These are phyloP conservation scores for Falco cherrug DNA, from an alignment of 2,797 vertebrate species.

Conservation along the genomic window DNA sequence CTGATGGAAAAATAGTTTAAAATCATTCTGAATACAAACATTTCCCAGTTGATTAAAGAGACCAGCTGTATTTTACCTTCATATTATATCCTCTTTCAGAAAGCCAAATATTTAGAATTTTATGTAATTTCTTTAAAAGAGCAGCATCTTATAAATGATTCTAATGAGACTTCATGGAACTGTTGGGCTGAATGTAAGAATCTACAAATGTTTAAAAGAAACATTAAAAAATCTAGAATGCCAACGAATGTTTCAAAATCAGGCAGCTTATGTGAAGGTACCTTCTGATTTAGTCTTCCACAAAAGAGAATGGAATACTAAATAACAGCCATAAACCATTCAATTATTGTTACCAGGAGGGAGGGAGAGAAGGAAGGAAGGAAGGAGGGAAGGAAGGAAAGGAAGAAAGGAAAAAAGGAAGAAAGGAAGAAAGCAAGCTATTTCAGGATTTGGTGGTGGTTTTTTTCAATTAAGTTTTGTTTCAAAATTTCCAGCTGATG, in stretches of 20 bases:
- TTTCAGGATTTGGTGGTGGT: fast-evolving
- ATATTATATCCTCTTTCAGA: not conserved
- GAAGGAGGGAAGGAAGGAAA: no score
- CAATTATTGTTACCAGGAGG: not conserved
- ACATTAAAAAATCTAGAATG: not conserved
- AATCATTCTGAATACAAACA: not conserved
- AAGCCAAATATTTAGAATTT: not conserved
- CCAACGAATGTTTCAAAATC: not conserved
- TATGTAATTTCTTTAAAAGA: not conserved
- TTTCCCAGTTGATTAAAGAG: not conserved
- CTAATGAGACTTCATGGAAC: not conserved
- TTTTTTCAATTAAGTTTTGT: not conserved
- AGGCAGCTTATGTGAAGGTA: not conserved
- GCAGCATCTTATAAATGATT: not conserved
- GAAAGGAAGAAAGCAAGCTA: fast-evolving
- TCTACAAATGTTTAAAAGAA: not conserved
- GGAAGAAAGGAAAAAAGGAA: fast-evolving
- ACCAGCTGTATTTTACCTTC: not conserved
- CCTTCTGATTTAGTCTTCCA: not conserved
- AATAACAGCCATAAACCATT: not conserved
- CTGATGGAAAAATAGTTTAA: not conserved
- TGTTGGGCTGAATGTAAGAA: not conserved
- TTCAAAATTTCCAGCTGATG: not conserved
- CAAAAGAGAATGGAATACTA: not conserved
- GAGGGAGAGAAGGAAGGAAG: not conserved